Evolutionary conservation across 2,797 vertebrate species (phyloP), one percentile per base, ranked within the genome.

Genomic region (Mionectes olivaceus): DNA sequence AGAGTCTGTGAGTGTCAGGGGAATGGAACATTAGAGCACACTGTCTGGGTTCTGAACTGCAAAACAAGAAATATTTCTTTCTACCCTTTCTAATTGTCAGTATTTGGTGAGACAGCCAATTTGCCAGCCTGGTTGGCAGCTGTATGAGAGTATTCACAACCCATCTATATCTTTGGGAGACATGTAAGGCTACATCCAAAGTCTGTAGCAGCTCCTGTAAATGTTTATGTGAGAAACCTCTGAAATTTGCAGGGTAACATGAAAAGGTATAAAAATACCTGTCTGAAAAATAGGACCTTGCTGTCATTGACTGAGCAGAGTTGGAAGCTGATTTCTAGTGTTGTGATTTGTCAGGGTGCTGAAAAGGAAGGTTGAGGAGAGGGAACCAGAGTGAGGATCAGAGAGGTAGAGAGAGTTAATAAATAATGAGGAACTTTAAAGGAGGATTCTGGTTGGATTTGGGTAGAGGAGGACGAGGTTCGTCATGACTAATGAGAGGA

Each of bases 401-500:
- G 67, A 39, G 67, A 47, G 46, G 47, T 77, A 76, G 55, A 61
- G 33, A 64, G 81, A 44, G 44, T 82, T 89, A 87, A 68, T 50
- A 79, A 84, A 56, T 7, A 69, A 56, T 0, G 5, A 80, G 74
- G 55, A 76, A 63, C 90, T 94, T 83, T 69, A n/a, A 57, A 88
- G 74, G 77, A 90, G 63, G 56, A 50, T 79, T 89, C 83, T 90
- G 83, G 27, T 25, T 78, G 91, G 59, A 49, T 95, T 93, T 86
- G 63, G 59, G 44, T n/a, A 70, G 80, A 94, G 65, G 77, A 79
- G 57, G 90, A 83, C 0, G 3, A 78, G 70, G 63, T 86, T 94
- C 84, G 65, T 88, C 50, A 23, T 65, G 67, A 63, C 41, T 83
- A 59, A 56, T 41, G 84, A 75, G 49, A 94, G 59, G 69, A 76